Conservation (phyloP, 2,797 vertebrate species). For the Spondyliosoma cantharus region DNA sequence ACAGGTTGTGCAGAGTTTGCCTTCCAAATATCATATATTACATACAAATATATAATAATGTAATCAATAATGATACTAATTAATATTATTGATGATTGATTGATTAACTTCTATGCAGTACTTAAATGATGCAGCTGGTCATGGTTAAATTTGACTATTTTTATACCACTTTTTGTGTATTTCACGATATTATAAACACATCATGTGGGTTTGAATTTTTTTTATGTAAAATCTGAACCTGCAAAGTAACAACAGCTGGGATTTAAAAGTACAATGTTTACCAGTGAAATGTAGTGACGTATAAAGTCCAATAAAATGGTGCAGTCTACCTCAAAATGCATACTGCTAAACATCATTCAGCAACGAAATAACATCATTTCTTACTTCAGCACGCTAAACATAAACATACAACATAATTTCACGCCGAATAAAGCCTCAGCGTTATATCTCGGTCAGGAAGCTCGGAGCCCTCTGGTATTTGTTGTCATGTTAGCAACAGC, state of each 20-base stretch:
- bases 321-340: background rate
- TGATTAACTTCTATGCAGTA: background rate
- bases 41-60: too few relatives aligned
- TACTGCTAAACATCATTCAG: background rate
- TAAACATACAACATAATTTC: background rate
- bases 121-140: background rate
- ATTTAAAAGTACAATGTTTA: too few relatives aligned
- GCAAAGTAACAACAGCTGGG: background rate
- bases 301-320: background rate
- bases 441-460: constrained; percentile 37
- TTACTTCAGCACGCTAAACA: constrained; percentile 10
- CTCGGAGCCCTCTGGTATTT: constrained; percentile 49
- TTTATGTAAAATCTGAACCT: background rate
- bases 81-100: too few relatives aligned
- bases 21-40: too few relatives aligned
- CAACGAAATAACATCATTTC: background rate
- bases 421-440: constrained; percentile 2
- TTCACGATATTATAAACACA: background rate
- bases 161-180: background rate
- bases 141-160: background rate
- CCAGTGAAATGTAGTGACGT: background rate
- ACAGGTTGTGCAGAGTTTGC: too few relatives aligned
- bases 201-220: background rate
- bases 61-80: too few relatives aligned
- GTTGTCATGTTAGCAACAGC: constrained; percentile 71